phyloP scores from a whole-genome alignment of 2,113 vertebrate species.

The Limanda limanda region DNA sequence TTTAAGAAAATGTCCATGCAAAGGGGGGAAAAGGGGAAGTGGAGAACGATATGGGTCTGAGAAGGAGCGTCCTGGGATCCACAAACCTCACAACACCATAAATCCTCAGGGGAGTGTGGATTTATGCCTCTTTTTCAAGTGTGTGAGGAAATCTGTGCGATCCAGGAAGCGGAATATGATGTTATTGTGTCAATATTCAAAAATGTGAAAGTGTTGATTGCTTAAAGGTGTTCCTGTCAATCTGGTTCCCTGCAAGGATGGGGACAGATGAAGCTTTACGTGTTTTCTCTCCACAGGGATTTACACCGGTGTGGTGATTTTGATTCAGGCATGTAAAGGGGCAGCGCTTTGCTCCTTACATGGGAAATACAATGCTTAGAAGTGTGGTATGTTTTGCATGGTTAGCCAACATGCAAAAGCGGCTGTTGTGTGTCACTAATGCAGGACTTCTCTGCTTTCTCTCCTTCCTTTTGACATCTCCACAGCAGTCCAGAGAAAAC shows the following conservation, averaged over 20 bases:
- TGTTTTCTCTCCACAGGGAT: slow-evolving; percentile 71
- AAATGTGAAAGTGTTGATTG: slow-evolving; percentile 67
- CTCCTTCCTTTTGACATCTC: slow-evolving; percentile 73
- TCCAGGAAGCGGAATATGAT: slow-evolving; percentile 71
- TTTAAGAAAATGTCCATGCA: slow-evolving; percentile 26
- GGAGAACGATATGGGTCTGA: slow-evolving; percentile 63
- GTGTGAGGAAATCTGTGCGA: slow-evolving; percentile 76
- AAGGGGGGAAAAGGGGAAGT: not conserved
- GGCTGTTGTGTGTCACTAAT: slow-evolving; percentile 85
- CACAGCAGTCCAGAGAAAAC: slow-evolving; percentile 87
- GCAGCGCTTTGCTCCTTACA: slow-evolving; percentile 76
- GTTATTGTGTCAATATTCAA: slow-evolving; percentile 63
- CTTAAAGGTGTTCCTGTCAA: slow-evolving; percentile 41
- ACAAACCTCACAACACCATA: slow-evolving; percentile 79
- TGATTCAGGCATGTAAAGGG: slow-evolving; percentile 80
- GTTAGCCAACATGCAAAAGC: slow-evolving; percentile 87
- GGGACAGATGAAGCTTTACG: slow-evolving; percentile 79
- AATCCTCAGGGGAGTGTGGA: slow-evolving; percentile 71
- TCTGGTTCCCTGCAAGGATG: slow-evolving; percentile 75
- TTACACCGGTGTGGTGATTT: slow-evolving; percentile 30
- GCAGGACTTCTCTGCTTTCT: slow-evolving; percentile 74
- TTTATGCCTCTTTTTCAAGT: slow-evolving; percentile 71
- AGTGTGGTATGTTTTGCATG: slow-evolving; percentile 81
- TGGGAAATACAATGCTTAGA: slow-evolving; percentile 57
- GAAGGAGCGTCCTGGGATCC: slow-evolving; percentile 65